Evolutionary conservation across 2,113 vertebrate species (phyloP).

Genomic region (Nothoprocta pentlandii): DNA sequence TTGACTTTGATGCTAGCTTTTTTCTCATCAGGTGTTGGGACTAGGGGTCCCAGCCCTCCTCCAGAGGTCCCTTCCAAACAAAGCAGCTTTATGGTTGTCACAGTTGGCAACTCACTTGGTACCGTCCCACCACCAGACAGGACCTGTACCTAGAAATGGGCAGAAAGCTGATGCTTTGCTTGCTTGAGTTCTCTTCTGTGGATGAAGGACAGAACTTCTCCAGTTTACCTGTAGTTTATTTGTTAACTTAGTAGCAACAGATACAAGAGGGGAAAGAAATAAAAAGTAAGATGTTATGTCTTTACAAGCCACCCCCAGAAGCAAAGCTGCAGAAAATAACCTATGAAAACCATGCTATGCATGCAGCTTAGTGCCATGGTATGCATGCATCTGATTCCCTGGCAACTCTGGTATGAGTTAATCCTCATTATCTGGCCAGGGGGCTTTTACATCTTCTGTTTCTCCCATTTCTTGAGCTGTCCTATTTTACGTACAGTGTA

Average conservation of each 20-base stretch:
- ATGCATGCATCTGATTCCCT: too few relatives aligned
- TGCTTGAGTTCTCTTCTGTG: background rate
- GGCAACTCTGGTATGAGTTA: background rate
- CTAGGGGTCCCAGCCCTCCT: background rate
- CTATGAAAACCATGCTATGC: fast-evolving
- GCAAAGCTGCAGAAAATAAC: background rate
- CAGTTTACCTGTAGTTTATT: background rate
- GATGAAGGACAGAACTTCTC: background rate
- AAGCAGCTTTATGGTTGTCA: background rate
- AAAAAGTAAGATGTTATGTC: background rate
- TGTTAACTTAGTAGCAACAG: background rate
- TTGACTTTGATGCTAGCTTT: background rate
- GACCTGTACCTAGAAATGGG: background rate
- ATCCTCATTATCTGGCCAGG: background rate
- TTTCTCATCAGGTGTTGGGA: background rate
- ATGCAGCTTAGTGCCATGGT: background rate
- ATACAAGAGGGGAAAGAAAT: background rate
- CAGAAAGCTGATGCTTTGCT: background rate
- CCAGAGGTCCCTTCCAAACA: background rate
- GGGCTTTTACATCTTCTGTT: background rate
- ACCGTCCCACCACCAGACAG: background rate
- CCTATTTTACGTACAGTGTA: background rate
- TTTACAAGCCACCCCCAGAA: background rate
- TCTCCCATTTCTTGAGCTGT: background rate
- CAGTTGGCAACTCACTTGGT: background rate